Evolutionary conservation across 2,888 invertebrate genomes (phyloP).

Genomic region (Hesperia comma): DNA sequence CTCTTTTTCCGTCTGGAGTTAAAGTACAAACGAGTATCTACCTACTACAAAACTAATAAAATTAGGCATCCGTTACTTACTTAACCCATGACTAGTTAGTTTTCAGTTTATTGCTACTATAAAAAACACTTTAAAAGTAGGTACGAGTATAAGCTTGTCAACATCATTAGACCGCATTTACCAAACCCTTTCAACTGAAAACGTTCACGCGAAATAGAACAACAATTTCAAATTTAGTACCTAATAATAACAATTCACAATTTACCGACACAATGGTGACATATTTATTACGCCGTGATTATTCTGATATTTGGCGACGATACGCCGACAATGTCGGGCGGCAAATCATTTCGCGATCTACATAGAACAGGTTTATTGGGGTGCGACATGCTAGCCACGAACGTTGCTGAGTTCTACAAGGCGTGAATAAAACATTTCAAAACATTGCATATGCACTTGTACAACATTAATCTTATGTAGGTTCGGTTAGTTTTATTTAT

Average conservation of each 20-base stretch:
- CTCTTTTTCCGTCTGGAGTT: too few species aligned
- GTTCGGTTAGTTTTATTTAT: too few species aligned
- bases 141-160: too few species aligned
- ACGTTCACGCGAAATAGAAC: background rate
- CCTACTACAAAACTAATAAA: too few species aligned
- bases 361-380: slow-evolving; percentile 38
- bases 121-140: too few species aligned
- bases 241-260: slow-evolving; percentile 20
- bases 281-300: slow-evolving; percentile 30
- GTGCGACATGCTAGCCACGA: slow-evolving; percentile 33
- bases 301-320: slow-evolving; percentile 35
- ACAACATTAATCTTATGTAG: background rate
- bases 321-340: slow-evolving; percentile 37
- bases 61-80: too few species aligned
- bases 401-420: slow-evolving; percentile 32
- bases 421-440: slow-evolving; percentile 28
- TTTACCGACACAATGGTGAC: slow-evolving; percentile 20
- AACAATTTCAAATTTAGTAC: background rate
- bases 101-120: background rate
- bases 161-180: background rate
- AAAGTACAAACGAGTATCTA: too few species aligned
- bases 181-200: background rate
- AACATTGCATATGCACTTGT: slow-evolving; percentile 29
- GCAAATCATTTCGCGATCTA: slow-evolving; percentile 39
- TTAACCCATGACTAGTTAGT: background rate